Conservation (phyloP, 2,888 invertebrate species). For the Mesorhabditis spiculigera region DNA sequence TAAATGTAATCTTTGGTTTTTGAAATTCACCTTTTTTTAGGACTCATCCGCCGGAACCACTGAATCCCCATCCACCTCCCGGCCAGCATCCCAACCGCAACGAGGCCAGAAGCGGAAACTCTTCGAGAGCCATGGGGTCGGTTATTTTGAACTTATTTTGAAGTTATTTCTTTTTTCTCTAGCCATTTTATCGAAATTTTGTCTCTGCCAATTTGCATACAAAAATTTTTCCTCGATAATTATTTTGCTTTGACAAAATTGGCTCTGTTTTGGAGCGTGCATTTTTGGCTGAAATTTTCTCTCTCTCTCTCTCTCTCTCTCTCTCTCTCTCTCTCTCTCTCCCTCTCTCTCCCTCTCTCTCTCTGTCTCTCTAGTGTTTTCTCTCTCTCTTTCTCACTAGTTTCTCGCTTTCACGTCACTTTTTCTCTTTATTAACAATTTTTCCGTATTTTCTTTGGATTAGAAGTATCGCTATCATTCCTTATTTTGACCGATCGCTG, state of each 20-base stretch:
- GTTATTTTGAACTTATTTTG: neutral
- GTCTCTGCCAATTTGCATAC: neutral
- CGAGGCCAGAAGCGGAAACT: neutral
- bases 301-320: constrained; percentile 6
- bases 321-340: neutral
- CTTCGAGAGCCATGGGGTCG: neutral
- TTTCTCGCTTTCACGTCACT: neutral
- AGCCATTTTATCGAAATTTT: neutral
- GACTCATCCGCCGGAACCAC: no score
- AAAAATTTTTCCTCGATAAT: neutral
- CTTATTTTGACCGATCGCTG: no score
- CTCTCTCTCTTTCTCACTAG: neutral
- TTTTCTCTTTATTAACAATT: neutral
- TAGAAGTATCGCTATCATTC: no score
- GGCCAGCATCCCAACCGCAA: constrained; percentile 1
- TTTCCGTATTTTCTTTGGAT: no score
- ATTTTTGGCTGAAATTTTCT: neutral
- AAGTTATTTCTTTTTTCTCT: neutral
- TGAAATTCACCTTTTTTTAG: neutral
- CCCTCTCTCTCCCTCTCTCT: neutral
- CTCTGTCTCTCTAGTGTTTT: neutral
- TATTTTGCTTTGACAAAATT: neutral
- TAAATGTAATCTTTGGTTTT: neutral
- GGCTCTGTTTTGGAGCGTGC: no score
- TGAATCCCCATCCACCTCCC: neutral